Percentiles rank a stretch among this genome's conserved stretches.
phyloP scores from a whole-genome alignment of 53 echinoderm and acorn worm species.

The Apostichopus leukothele region DNA sequence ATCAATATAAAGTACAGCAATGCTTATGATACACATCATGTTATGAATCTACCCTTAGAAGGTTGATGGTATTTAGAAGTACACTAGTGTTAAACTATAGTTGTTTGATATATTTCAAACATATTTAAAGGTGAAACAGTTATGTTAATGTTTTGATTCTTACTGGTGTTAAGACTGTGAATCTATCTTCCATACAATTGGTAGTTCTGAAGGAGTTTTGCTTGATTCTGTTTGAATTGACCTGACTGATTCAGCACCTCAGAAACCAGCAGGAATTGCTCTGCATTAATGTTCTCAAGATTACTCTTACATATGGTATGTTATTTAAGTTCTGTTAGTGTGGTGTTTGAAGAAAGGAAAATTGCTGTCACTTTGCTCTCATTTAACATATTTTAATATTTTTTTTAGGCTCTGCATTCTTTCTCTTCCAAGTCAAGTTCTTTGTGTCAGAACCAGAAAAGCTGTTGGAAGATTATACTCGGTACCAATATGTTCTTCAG shows the following conservation, averaged over 20 bases:
- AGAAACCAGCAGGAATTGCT: no score
- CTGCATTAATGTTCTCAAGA: no score
- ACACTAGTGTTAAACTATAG: not conserved
- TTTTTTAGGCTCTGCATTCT: slow-evolving; percentile 74
- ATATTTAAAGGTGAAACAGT: no score
- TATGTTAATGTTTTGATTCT: no score
- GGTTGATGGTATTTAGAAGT: not conserved
- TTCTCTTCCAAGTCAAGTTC: slow-evolving; percentile 92
- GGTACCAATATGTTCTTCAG: slow-evolving; percentile 95
- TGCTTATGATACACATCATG: no score
- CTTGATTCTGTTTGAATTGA: no score
- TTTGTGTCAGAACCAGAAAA: slow-evolving; percentile 98
- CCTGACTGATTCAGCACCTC: no score
- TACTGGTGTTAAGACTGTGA: not conserved
- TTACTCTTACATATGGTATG: no score
- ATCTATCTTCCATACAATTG: not conserved
- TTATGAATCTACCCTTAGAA: no score
- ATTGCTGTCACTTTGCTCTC: not conserved
- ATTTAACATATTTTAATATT: not conserved
- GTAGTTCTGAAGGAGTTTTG: no score
- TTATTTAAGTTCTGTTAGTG: no score
- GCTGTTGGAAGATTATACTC: slow-evolving; percentile 92
- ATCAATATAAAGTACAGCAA: no score
- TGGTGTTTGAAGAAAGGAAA: not conserved
- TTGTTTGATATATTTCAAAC: not conserved